phyloP scores from a whole-genome alignment of 2,113 vertebrate genomes.

The Raja brachyura region DNA sequence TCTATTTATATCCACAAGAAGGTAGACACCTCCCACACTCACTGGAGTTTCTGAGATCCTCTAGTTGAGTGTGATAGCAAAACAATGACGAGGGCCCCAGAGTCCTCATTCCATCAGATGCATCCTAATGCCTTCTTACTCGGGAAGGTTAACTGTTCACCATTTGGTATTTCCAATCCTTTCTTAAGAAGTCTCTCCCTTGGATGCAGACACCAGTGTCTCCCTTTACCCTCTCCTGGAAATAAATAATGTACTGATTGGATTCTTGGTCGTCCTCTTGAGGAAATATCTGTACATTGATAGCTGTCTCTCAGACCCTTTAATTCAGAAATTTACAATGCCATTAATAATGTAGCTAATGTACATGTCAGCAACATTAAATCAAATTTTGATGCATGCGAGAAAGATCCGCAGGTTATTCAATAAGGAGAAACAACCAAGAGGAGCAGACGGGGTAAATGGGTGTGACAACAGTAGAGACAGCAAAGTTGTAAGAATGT shows the following conservation, averaged over 20 bases:
- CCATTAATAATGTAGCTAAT: neutral
- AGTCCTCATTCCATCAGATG: neutral
- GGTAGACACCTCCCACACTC: neutral
- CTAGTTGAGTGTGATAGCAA: neutral
- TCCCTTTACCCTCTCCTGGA: too few species aligned
- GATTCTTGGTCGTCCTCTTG: too few species aligned
- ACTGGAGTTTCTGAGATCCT: neutral
- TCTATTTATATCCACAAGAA: neutral
- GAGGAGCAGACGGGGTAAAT: neutral
- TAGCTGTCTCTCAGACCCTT: too few species aligned
- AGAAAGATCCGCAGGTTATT: neutral
- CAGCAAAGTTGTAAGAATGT: neutral
- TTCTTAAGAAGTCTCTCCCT: too few species aligned
- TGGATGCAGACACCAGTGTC: too few species aligned
- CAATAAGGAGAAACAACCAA: neutral
- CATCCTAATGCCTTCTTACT: neutral
- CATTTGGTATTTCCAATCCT: too few species aligned
- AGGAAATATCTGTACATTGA: too few species aligned
- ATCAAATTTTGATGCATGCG: neutral
- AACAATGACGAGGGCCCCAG: neutral
- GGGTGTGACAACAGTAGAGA: neutral
- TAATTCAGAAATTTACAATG: neutral
- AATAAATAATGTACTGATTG: too few species aligned
- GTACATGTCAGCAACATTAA: neutral
- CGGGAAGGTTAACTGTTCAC: neutral